These are phyloP conservation scores for Cetoscarus ocellatus DNA, from an alignment of 2,797 vertebrate genomes.

Conservation along the genomic window DNA sequence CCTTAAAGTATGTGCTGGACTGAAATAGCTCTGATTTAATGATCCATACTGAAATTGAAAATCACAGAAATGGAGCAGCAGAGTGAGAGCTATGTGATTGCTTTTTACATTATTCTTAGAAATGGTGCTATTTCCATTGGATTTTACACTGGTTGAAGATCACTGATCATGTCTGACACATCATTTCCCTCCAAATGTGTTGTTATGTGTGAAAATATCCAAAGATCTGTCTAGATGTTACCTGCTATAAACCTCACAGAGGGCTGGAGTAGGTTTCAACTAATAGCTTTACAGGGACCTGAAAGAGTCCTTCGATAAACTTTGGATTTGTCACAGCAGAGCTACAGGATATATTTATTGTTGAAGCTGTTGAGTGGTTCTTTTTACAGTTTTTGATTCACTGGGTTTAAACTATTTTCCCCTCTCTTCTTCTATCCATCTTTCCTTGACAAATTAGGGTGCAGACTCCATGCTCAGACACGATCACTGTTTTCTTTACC, in stretches of 20 bases:
- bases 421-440: background rate
- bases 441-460: constrained; percentile 28
- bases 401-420: constrained; percentile 16
- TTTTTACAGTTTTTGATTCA: constrained; percentile 33
- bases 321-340: constrained; percentile 24
- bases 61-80: background rate
- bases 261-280: constrained; percentile 13
- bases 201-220: background rate
- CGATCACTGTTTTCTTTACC: constrained; percentile 23
- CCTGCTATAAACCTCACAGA: background rate
- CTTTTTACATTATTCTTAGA: background rate
- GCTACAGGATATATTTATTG: constrained; percentile 23
- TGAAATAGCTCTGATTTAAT: background rate
- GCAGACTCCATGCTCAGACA: constrained; percentile 19
- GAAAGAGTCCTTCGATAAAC: constrained; percentile 35
- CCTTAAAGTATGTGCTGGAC: background rate
- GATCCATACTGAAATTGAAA: constrained; percentile 1
- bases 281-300: constrained; percentile 13
- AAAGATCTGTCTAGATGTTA: background rate
- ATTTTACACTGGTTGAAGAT: background rate
- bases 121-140: background rate
- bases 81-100: background rate
- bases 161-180: background rate
- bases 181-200: background rate
- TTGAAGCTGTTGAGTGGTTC: constrained; percentile 27